A percentile compares a stretch with the other conserved stretches of the same genome.
Evolutionary conservation across 2,888 invertebrate genomes (phyloP).

Genomic region (Strigamia transsilvanica): DNA sequence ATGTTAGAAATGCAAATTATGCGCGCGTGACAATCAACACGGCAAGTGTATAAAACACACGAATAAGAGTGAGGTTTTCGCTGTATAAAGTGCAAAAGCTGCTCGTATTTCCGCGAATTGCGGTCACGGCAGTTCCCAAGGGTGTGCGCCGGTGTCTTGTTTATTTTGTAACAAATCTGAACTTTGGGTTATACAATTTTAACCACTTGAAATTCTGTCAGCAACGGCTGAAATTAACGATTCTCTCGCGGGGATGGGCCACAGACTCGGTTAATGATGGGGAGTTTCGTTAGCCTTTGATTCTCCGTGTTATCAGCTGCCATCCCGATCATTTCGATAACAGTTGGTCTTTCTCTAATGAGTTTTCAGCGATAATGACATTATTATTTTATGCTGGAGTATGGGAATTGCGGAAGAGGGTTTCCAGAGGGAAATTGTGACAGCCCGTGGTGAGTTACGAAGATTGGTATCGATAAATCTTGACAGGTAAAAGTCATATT

Average conservation of each 20-base stretch:
- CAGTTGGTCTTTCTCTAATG: constrained; percentile 8
- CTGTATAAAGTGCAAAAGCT: not conserved
- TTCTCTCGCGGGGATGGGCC: constrained; percentile 26
- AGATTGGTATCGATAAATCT: constrained; percentile 29
- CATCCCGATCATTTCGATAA: constrained; percentile 21
- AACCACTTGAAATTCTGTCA: constrained; percentile 44
- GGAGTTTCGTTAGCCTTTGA: constrained; percentile 48
- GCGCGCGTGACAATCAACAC: not conserved
- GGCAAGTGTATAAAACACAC: not conserved
- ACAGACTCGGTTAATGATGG: constrained; percentile 40
- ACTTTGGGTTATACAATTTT: not conserved
- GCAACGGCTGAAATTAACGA: constrained; percentile 10
- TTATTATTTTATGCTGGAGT: not conserved
- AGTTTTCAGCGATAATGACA: constrained; percentile 31
- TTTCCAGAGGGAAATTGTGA: not conserved
- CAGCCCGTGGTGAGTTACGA: constrained; percentile 11
- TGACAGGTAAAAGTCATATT: not conserved
- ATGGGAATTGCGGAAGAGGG: constrained; percentile 27
- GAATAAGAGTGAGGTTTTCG: not conserved
- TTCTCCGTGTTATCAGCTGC: constrained; percentile 22
- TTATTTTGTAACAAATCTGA: constrained; percentile 22
- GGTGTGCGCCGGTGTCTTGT: not conserved
- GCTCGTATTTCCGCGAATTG: constrained; percentile 4
- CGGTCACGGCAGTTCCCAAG: not conserved
- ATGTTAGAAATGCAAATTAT: constrained; percentile 11